Evolutionary conservation across 2,888 invertebrate species (phyloP).

Genomic region (Ormyrus pomaceus): DNA sequence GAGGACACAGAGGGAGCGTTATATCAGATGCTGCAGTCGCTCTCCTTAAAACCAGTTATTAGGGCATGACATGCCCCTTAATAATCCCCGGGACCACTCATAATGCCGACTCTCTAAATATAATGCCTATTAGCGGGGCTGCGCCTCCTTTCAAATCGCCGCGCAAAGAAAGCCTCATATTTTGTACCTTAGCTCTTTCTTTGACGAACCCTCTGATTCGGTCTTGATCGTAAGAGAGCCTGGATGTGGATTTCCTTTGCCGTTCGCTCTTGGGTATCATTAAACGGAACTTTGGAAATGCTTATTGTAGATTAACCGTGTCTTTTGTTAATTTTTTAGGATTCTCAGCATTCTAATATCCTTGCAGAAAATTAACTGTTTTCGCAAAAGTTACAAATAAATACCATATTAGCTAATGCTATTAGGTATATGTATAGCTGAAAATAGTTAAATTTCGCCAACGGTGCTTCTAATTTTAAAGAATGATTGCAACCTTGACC

Average conservation of each 20-base stretch:
- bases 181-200: background rate
- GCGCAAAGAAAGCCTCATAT: constrained; percentile 4
- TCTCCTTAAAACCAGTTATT: constrained; percentile 69
- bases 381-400: no score
- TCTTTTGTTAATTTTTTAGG: no score
- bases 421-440: no score
- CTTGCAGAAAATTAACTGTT: no score
- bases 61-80: constrained; percentile 73
- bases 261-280: background rate
- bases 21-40: constrained; percentile 71
- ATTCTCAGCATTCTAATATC: no score
- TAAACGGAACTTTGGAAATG: no score
- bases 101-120: constrained; percentile 65
- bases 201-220: background rate
- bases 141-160: constrained; percentile 65
- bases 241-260: background rate
- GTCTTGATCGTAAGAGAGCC: background rate
- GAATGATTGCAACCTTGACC: no score
- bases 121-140: constrained; percentile 67
- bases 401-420: no score
- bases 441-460: no score
- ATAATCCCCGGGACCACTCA: constrained; percentile 63
- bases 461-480: no score
- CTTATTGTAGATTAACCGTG: no score
- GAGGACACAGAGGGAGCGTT: constrained; percentile 31